A percentile compares a stretch with the other conserved stretches of the same genome.
Evolutionary conservation across 2,797 vertebrate genomes (phyloP).

Genomic region (Decapterus maruadsi): DNA sequence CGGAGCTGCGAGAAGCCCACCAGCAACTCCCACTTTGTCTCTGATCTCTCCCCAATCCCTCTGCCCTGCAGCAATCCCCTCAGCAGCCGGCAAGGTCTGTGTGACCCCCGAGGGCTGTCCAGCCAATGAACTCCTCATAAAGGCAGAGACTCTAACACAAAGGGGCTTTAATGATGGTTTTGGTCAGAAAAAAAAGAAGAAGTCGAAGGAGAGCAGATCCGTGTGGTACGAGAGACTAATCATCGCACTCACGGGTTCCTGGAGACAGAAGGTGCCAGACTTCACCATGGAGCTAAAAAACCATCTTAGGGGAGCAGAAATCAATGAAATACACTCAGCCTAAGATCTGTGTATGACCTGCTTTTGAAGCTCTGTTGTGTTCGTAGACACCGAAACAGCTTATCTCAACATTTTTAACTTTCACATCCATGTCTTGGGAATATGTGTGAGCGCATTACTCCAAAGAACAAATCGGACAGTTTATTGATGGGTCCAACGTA

Average conservation of each 20-base stretch:
- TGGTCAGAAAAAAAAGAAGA: neutral
- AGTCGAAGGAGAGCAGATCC: conserved; percentile 22
- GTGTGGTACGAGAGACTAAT: conserved; percentile 43
- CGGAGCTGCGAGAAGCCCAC: conserved; percentile 51
- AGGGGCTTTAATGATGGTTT: conserved; percentile 46
- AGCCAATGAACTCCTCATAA: conserved; percentile 56
- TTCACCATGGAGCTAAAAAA: conserved; percentile 49
- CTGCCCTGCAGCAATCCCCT: conserved; percentile 69
- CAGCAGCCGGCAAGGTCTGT: conserved; percentile 40
- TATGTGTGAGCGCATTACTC: conserved; percentile 39
- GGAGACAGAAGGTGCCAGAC: conserved; percentile 41
- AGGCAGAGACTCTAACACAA: conserved; percentile 41
- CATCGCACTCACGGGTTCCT: conserved; percentile 43
- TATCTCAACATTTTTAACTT: conserved; percentile 27
- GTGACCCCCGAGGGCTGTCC: conserved; percentile 61
- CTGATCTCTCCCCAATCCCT: conserved; percentile 61
- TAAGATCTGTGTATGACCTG: conserved; percentile 56
- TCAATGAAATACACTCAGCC: conserved; percentile 58
- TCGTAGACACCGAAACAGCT: conserved; percentile 43
- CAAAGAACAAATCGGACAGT: conserved; percentile 43
- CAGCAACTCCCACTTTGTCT: conserved; percentile 55
- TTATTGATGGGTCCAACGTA: conserved; percentile 47
- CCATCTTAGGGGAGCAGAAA: conserved; percentile 58
- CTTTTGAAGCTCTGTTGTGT: conserved; percentile 56
- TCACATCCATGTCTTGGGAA: conserved; percentile 35